Conservation (phyloP, 2,888 invertebrate species). For the Dichetophora obliterata region DNA sequence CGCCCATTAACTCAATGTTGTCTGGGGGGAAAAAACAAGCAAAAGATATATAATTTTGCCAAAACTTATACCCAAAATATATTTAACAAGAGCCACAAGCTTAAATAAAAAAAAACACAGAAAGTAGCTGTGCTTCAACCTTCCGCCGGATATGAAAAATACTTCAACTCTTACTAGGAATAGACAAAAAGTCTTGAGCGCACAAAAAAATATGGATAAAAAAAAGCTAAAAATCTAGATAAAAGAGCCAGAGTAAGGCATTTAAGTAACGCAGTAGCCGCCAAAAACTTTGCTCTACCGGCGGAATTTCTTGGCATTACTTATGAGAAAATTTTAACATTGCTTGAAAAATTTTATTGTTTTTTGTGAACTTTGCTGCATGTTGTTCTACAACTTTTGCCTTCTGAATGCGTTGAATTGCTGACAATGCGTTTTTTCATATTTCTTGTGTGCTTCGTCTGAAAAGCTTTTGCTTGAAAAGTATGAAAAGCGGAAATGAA, state of each 20-base stretch:
- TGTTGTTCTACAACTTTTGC: not conserved
- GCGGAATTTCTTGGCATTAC: not conserved
- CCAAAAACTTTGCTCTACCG: not conserved
- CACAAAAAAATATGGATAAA: no score
- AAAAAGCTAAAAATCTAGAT: no score
- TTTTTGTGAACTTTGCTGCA: not conserved
- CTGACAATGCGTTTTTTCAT: no score
- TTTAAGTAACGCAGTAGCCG: not conserved
- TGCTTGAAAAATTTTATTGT: not conserved
- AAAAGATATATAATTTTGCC: not conserved
- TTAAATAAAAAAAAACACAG: not conserved
- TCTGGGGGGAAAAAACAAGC: not conserved
- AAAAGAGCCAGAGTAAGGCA: not conserved
- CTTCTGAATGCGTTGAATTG: no score
- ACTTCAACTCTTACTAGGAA: not conserved
- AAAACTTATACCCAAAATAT: not conserved
- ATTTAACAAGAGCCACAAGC: not conserved
- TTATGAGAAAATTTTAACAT: not conserved
- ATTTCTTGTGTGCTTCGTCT: no score
- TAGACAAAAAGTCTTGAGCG: no score
- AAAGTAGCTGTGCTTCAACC: not conserved
- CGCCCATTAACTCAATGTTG: not conserved
- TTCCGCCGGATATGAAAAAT: constrained; percentile 30
- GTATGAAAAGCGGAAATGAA: constrained; percentile 27
- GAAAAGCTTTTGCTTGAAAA: not conserved